Evolutionary conservation across 2,888 invertebrate species (phyloP), one percentile per base, ranked within the genome.

Genomic region (Odontomyia ornata): DNA sequence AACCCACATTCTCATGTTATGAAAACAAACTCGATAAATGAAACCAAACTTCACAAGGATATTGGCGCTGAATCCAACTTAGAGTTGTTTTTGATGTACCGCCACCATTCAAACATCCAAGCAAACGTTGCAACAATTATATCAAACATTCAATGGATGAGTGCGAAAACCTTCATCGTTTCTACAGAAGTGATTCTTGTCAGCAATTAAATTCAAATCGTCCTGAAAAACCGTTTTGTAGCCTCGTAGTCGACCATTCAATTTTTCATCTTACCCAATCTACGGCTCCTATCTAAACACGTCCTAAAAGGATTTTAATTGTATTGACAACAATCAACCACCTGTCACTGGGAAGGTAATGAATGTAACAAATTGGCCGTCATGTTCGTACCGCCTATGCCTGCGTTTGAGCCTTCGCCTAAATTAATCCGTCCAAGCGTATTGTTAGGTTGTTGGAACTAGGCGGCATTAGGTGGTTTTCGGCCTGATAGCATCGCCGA

Each of bases 341-440:
- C 73, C 73, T 60, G 73, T 73, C 73, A 60, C 25, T 57, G 69
- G 30, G 1, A 25, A 30, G 21, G 15, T 43, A 47, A 47, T 30
- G 18, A 47, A 47, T 47, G 15, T 18, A 47, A 64, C 64, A 64
- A 64, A 64, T 27, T 64, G 64, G n/a, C 69, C 69, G 46, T 23
- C 69, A 27, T 47, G 30, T 46, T 0, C 23, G 69, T 3, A 0
- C 28, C 47, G 69, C 30, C 56, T 72, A 18, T 73, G 71, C 27
- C 23, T n/a, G 15, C 71, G 28, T 27, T 25, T 69, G 46, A 23
- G 27, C 64, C 64, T 64, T 25, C n/a, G 27, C 18, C 28, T 15
- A 36, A 73, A 73, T 73, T 73, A 73, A 73, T 73, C 73, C 25
- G 47, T 60, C 36, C 36, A 18, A 60, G 27, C 36, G 73, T 46